Conservation (phyloP, 2,888 invertebrate genomes). For the Crocallis elinguaria region DNA sequence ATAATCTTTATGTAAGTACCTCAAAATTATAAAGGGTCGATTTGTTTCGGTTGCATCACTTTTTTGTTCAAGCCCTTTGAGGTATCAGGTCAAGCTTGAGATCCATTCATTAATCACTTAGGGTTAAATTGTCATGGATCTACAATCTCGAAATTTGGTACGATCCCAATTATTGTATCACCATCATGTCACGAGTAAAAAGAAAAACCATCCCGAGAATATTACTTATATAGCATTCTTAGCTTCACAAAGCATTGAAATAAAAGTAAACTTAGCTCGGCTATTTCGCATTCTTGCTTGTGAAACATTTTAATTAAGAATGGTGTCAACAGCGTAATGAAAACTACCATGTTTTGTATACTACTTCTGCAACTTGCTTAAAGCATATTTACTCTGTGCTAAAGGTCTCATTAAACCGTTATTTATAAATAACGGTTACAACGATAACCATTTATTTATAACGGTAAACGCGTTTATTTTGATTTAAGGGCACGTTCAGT, state of each 20-base stretch:
- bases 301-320: constrained; percentile 34
- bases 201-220: no score
- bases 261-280: constrained; percentile 14
- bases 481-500: constrained; percentile 57
- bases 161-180: no score
- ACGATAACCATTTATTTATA: constrained; percentile 28
- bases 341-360: constrained; percentile 11
- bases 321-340: constrained; percentile 22
- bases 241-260: constrained; percentile 8
- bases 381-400: no score
- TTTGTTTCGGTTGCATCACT: no score
- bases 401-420: constrained; percentile 1
- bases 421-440: constrained; percentile 33
- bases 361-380: constrained; percentile 1
- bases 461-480: constrained; percentile 46
- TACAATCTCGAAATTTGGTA: no score
- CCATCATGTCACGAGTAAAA: no score
- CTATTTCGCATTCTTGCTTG: constrained; percentile 19
- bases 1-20: no score
- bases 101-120: no score
- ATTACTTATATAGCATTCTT: neutral
- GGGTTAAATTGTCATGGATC: no score
- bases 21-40: no score
- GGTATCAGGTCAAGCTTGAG: no score
- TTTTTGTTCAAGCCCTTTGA: no score